These are phyloP conservation scores for Gerosis bhagava DNA, from an alignment of 2,888 invertebrate genomes.

Conservation along the genomic window DNA sequence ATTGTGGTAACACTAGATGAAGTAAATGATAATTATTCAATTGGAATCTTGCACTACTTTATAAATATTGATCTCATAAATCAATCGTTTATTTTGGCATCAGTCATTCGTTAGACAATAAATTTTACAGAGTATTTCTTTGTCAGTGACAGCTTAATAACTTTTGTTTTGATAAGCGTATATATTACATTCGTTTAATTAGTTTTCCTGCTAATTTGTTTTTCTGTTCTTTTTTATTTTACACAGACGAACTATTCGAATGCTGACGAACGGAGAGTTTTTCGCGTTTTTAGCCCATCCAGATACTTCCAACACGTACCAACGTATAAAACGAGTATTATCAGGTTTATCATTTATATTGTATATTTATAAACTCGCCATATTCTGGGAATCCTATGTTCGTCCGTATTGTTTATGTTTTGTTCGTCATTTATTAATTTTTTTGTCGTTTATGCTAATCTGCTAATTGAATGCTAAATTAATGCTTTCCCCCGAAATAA, in stretches of 20 bases:
- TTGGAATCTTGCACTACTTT: too few species aligned
- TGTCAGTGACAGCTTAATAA: conserved; percentile 2
- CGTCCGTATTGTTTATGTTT: conserved; percentile 21
- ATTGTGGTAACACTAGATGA: too few species aligned
- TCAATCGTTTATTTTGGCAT: conserved; percentile 16
- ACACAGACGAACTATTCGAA: conserved; percentile 73
- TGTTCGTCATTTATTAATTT: conserved; percentile 22
- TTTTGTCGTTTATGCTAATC: too few species aligned
- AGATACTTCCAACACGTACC: conserved; percentile 52
- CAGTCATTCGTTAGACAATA: conserved; percentile 5
- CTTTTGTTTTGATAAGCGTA: not conserved
- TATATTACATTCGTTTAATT: not conserved
- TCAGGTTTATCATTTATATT: conserved; percentile 51
- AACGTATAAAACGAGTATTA: conserved; percentile 43
- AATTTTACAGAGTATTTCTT: conserved; percentile 6
- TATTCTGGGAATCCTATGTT: conserved; percentile 33
- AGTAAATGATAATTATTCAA: too few species aligned
- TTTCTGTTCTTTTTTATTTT: conserved; percentile 52
- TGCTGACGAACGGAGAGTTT: conserved; percentile 58
- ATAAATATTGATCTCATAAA: conserved; percentile 9
- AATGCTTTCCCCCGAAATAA: too few species aligned
- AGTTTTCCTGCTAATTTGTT: conserved; percentile 14
- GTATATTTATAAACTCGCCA: conserved; percentile 32
- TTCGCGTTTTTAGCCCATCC: conserved; percentile 51
- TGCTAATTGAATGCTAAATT: too few species aligned